phyloP scores from a whole-genome alignment of 2,797 vertebrate genomes.

The Gallirallus australis region DNA sequence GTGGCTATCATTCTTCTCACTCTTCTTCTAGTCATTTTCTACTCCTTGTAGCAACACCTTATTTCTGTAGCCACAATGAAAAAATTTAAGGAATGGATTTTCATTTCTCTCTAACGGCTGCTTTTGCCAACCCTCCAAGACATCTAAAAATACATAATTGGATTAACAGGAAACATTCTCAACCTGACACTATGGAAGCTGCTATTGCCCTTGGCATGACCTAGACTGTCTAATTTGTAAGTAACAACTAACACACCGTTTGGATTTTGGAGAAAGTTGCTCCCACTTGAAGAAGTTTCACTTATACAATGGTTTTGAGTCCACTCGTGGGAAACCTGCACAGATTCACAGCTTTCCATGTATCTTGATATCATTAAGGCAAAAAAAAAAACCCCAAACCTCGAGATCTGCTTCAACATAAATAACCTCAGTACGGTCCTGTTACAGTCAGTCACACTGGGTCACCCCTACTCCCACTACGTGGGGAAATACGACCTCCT shows the following conservation, averaged over 20 bases:
- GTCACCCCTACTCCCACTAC: background rate
- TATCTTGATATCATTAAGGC: background rate
- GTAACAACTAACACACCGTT: background rate
- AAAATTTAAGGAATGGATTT: background rate
- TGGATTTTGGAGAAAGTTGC: background rate
- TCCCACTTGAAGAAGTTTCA: background rate
- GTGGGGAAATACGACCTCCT: background rate
- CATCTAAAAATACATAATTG: background rate
- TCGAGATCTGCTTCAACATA: background rate
- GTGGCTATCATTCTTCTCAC: background rate
- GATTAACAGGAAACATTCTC: background rate
- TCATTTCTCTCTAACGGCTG: background rate
- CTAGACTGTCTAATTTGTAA: background rate
- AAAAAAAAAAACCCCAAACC: background rate
- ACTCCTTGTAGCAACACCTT: background rate
- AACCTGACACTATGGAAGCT: background rate
- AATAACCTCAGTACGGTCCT: background rate
- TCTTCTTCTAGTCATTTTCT: background rate
- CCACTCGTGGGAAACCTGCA: background rate
- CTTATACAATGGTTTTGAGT: background rate
- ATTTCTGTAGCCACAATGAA: background rate
- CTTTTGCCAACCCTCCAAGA: background rate
- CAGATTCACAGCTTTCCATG: background rate
- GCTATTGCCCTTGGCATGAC: background rate
- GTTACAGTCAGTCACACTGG: background rate